Conservation (phyloP, 2,888 invertebrate genomes). For the Parasteatoda lunata region DNA sequence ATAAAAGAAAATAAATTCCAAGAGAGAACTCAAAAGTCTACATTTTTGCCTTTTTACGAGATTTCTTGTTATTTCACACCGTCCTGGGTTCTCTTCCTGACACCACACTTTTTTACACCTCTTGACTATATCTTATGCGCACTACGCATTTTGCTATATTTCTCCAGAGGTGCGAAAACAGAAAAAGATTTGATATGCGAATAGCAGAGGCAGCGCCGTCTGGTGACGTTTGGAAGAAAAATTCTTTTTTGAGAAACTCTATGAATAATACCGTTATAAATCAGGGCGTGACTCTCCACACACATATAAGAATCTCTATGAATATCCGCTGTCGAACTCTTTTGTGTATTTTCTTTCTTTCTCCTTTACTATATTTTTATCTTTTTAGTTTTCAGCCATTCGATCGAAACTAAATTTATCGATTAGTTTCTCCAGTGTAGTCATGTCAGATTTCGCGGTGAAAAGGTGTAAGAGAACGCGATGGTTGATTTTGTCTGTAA, state of each 20-base stretch:
- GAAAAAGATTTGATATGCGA: constrained; percentile 11
- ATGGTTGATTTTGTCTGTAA: constrained; percentile 42
- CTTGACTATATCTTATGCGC: neutral
- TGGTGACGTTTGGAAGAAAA: constrained; percentile 29
- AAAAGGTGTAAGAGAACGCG: neutral
- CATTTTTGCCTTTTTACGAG: neutral
- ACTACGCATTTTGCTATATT: neutral
- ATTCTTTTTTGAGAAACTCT: constrained; percentile 21
- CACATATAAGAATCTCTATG: constrained; percentile 26
- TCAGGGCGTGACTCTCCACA: constrained; percentile 51
- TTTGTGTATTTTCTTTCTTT: constrained; percentile 25
- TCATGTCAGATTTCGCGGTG: constrained; percentile 26
- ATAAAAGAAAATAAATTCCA: neutral
- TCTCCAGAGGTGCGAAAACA: neutral
- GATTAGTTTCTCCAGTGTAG: constrained; percentile 36
- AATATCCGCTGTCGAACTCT: constrained; percentile 14
- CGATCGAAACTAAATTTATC: constrained; percentile 52
- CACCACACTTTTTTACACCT: constrained; percentile 18
- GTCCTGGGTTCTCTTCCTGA: constrained; percentile 33
- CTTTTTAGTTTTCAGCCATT: constrained; percentile 14
- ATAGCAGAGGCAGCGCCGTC: constrained; percentile 22
- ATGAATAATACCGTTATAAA: constrained; percentile 61
- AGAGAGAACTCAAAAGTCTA: neutral
- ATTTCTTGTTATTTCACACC: constrained; percentile 48
- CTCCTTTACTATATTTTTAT: constrained; percentile 33